phyloP scores from a whole-genome alignment of 2,888 invertebrate species.

The Eueremaeus valkanovi region DNA sequence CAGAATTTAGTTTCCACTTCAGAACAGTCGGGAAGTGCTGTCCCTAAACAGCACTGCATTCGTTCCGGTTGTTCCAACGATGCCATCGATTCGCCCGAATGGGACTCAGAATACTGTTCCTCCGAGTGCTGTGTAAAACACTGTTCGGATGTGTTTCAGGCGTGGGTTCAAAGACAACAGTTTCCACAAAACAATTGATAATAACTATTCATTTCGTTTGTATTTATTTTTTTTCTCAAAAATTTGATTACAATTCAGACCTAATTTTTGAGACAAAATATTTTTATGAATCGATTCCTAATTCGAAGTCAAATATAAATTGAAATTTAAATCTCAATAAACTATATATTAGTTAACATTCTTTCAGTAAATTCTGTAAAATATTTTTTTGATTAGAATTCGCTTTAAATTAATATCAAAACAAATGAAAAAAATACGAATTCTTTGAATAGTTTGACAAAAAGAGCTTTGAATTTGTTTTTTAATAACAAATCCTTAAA shows the following conservation, averaged over 20 bases:
- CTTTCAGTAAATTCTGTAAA: too few species aligned
- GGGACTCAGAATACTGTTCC: conserved; percentile 96
- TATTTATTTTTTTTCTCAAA: not conserved
- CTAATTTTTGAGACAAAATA: not conserved
- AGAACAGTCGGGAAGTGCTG: not conserved
- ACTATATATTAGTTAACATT: too few species aligned
- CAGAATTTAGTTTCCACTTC: not conserved
- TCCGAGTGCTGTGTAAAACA: conserved; percentile 94
- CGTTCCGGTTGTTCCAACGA: conserved; percentile 85
- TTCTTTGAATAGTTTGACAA: too few species aligned
- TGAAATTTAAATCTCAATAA: too few species aligned
- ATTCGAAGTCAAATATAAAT: too few species aligned
- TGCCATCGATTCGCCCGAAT: conserved; percentile 83
- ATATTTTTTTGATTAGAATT: too few species aligned
- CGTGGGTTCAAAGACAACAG: conserved; percentile 28
- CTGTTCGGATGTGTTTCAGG: conserved; percentile 65
- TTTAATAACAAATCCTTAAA: too few species aligned
- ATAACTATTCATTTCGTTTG: too few species aligned
- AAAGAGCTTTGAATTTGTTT: too few species aligned
- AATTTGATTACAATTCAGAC: not conserved
- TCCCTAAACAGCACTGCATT: conserved; percentile 31
- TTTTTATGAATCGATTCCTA: too few species aligned
- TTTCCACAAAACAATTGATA: conserved; percentile 5
- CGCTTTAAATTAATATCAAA: too few species aligned
- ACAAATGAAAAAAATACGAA: too few species aligned